These are phyloP conservation scores for Cantharis rustica DNA, from an alignment of 2,888 invertebrate genomes.

Conservation along the genomic window DNA sequence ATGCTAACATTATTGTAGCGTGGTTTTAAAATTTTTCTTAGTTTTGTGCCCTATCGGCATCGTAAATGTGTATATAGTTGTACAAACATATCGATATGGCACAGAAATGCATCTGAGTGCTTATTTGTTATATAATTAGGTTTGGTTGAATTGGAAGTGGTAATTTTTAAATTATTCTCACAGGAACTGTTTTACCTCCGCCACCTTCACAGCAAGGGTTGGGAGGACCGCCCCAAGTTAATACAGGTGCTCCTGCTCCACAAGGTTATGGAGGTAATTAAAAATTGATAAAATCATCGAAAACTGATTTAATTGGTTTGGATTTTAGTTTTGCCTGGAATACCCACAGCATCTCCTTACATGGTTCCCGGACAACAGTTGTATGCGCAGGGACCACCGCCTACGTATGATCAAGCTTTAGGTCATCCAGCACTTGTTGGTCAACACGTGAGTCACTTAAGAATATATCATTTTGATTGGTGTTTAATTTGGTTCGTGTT, in stretches of 20 bases:
- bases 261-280: slow-evolving; percentile 57
- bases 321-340: slow-evolving; percentile 52
- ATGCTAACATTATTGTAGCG: slow-evolving; percentile 23
- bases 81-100: slow-evolving; percentile 26
- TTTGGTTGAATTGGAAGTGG: neutral
- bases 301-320: neutral
- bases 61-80: slow-evolving; percentile 24
- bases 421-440: slow-evolving; percentile 63
- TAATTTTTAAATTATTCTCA: slow-evolving; percentile 37
- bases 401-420: slow-evolving; percentile 72
- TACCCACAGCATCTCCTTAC: slow-evolving; percentile 53
- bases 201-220: slow-evolving; percentile 65
- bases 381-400: slow-evolving; percentile 70
- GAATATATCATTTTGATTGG: neutral
- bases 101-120: slow-evolving; percentile 29
- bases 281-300: neutral
- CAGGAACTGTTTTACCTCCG: slow-evolving; percentile 59
- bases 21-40: slow-evolving; percentile 19
- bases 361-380: slow-evolving; percentile 63
- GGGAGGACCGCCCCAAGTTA: slow-evolving; percentile 67
- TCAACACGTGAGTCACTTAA: slow-evolving; percentile 52
- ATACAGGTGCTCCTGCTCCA: slow-evolving; percentile 51
- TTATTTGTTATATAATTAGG: slow-evolving; percentile 21
- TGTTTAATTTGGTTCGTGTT: neutral
- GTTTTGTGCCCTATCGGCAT: slow-evolving; percentile 28